phyloP scores from a whole-genome alignment of 2,113 vertebrate species.

The Lontra canadensis region DNA sequence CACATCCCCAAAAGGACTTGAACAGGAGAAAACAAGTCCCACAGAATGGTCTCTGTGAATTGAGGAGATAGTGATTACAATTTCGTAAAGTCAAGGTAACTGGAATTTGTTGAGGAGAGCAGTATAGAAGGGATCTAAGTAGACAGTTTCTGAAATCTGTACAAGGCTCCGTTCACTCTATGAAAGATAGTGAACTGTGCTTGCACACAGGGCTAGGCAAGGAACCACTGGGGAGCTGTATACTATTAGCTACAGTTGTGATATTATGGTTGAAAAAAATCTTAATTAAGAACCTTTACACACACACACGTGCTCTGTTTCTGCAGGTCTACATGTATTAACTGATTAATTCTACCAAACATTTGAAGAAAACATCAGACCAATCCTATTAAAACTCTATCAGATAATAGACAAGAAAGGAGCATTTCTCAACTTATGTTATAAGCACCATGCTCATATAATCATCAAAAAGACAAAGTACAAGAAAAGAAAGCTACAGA shows the following conservation, averaged over 20 bases:
- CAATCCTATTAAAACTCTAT: background rate
- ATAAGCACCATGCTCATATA: background rate
- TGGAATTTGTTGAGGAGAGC: background rate
- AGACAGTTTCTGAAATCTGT: background rate
- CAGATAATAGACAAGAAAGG: background rate
- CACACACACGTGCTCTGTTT: background rate
- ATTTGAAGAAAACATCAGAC: background rate
- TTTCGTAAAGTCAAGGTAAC: background rate
- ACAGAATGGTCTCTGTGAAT: background rate
- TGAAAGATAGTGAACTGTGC: background rate
- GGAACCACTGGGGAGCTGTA: background rate
- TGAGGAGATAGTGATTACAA: background rate
- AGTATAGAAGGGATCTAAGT: background rate
- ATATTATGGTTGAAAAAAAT: background rate
- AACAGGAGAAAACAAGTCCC: background rate
- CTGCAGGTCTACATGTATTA: background rate
- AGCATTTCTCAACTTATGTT: background rate
- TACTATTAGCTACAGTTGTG: background rate
- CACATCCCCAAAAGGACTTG: background rate
- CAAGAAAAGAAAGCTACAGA: constrained; percentile 7
- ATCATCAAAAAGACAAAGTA: background rate
- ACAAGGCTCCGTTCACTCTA: background rate
- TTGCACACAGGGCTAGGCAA: background rate
- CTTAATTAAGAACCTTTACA: background rate
- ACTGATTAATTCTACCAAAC: background rate